Base-by-base conservation (phyloP, 2,797 vertebrate genomes). In the Esox lucius region DNA sequence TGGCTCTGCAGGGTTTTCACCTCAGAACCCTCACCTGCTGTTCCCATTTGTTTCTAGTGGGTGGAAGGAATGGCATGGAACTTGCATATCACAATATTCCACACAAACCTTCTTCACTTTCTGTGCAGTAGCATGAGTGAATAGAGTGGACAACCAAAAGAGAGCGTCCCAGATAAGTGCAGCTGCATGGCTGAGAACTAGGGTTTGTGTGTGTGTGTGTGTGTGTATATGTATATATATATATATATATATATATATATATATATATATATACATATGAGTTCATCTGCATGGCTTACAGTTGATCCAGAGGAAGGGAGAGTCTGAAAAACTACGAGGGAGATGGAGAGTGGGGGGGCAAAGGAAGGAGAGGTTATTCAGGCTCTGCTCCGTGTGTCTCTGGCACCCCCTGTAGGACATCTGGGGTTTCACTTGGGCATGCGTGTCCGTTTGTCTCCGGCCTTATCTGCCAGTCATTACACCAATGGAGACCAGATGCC, bases 391-490 rank as follows among this genome's bases (percentile, higher is more conserved):
- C 35, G 24, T 66, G 78, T 85, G 77, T 80, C 81, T 89, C 79
- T 85, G 81, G 87, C 88, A 90, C 91, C 90, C 90, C 90, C 88
- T 83, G 78, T 77, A 88, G 90, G 87, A 79, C 75, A 13, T 79
- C 80, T 70, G 73, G 61, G 78, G 68, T 77, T 79, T 80, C 84
- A 88, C 86, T 77, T 73, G 80, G 78, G 74, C 83, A 83, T 84
- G 82, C 75, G 67, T 75, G 84, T 90, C 83, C 85, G 73, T 90
- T 90, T 88, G 86, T 92, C 89, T 90, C 90, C 68, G 87, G 85
- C 87, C 88, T 92, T 92, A 93, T 93, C 92, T 91, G 88, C 85
- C 87, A 90, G 87, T 82, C 86, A 90, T 91, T 93, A 89, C 80
- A 71, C 72, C 87, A 92, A 94, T 91, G 83, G 80, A 88, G 87